Evolutionary conservation across 1,140 invertebrate genomes (phyloP).

Genomic region (Nilaparvata lugens): DNA sequence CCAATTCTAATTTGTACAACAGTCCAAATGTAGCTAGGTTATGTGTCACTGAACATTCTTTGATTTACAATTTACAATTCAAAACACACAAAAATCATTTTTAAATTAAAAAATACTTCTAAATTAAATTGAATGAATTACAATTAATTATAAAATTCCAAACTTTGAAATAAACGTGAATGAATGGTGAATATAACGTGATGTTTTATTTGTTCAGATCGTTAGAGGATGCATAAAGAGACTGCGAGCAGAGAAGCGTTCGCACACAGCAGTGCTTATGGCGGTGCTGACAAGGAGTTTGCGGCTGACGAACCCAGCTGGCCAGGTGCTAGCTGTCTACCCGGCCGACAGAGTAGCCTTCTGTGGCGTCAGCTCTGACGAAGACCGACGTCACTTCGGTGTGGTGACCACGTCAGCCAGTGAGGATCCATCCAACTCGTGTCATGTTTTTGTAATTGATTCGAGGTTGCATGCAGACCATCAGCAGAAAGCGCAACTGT

Average conservation of each 20-base stretch:
- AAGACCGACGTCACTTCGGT: constrained; percentile 86
- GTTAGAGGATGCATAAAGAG: constrained; percentile 76
- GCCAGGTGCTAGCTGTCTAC: constrained; percentile 60
- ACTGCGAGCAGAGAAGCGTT: constrained; percentile 78
- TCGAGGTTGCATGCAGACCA: constrained; percentile 77
- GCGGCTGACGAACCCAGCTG: constrained; percentile 57
- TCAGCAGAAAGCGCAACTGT: constrained; percentile 59
- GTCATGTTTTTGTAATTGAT: constrained; percentile 92
- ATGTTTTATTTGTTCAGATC: constrained; percentile 37
- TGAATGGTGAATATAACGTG: too few relatives aligned
- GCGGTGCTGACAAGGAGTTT: constrained; percentile 71
- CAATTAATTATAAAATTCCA: too few relatives aligned
- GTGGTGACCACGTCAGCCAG: constrained; percentile 67
- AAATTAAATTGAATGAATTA: too few relatives aligned
- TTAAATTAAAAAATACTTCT: too few relatives aligned
- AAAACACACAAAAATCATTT: too few relatives aligned
- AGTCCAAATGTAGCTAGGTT: too few relatives aligned
- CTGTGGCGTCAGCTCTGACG: constrained; percentile 80
- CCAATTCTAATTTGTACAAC: too few relatives aligned
- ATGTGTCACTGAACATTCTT: too few relatives aligned
- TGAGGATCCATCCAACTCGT: constrained; percentile 65
- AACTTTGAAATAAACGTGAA: too few relatives aligned
- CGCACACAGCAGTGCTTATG: constrained; percentile 77
- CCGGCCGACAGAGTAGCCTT: constrained; percentile 77
- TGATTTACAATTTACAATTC: too few relatives aligned